A percentile compares a stretch with the other conserved stretches of the same genome.
These are phyloP conservation scores for Acanthurus tractus DNA, from an alignment of 2,797 vertebrate genomes.

Conservation along the genomic window DNA sequence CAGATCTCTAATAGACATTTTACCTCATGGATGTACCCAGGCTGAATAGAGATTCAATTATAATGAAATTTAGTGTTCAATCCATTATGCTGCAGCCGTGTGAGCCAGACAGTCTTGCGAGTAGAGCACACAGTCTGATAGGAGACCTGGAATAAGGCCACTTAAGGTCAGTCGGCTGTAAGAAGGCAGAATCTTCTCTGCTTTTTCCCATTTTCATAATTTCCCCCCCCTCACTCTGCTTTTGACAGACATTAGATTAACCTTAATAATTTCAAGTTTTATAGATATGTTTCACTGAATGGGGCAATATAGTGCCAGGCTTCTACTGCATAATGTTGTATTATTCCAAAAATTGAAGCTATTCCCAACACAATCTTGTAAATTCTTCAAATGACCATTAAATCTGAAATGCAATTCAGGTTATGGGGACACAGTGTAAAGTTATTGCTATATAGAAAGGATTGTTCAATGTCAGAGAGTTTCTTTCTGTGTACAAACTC, in stretches of 20 bases:
- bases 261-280: constrained; percentile 28
- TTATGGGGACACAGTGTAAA: constrained; percentile 5
- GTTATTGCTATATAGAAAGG: background rate
- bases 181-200: constrained; percentile 17
- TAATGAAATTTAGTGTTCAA: constrained; percentile 62
- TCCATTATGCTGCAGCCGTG: constrained; percentile 45
- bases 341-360: constrained; percentile 4
- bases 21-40: constrained; percentile 28
- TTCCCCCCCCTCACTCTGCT: constrained; percentile 26
- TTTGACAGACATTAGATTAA: constrained; percentile 45
- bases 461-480: background rate
- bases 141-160: constrained; percentile 28
- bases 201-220: constrained; percentile 44
- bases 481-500: background rate
- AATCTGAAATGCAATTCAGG: constrained; percentile 5
- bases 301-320: background rate
- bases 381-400: background rate
- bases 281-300: constrained; percentile 16
- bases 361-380: constrained; percentile 2
- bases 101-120: constrained; percentile 51
- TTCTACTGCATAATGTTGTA: background rate
- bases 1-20: constrained; percentile 37
- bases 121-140: constrained; percentile 33
- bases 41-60: constrained; percentile 57
- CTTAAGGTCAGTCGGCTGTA: constrained; percentile 32